Conservation (phyloP, 2,888 invertebrate genomes). For the Yponomeuta malinellus region DNA sequence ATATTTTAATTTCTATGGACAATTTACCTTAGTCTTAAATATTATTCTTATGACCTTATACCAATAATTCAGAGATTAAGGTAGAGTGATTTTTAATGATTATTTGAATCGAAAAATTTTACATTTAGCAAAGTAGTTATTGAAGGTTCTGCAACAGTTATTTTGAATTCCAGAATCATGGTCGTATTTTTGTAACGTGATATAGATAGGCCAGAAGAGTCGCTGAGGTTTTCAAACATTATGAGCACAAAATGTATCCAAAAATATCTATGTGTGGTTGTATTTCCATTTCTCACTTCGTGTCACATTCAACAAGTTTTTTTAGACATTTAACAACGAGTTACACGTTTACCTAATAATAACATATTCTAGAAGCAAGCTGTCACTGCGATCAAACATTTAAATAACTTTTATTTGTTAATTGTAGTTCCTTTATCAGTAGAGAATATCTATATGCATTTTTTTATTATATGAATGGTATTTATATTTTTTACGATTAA, state of each 20-base stretch:
- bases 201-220: neutral
- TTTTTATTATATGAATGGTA: neutral
- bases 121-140: neutral
- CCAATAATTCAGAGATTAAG: neutral
- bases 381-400: constrained; percentile 17
- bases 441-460: constrained; percentile 17
- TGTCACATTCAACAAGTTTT: constrained; percentile 47
- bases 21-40: neutral
- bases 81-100: too few relatives aligned
- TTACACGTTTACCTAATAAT: neutral
- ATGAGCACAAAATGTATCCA: constrained; percentile 38
- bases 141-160: neutral
- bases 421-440: constrained; percentile 39
- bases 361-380: constrained; percentile 13
- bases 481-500: neutral
- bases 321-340: constrained; percentile 15
- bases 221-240: neutral
- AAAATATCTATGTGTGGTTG: constrained; percentile 36
- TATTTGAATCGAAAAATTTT: too few relatives aligned
- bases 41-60: neutral
- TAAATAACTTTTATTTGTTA: constrained; percentile 20
- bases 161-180: neutral
- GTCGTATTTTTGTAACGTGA: neutral
- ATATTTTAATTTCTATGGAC: constrained; percentile 5
- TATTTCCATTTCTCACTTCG: constrained; percentile 45